Evolutionary conservation across 2,113 vertebrate genomes (phyloP).

Genomic region (Triplophysa rosa): DNA sequence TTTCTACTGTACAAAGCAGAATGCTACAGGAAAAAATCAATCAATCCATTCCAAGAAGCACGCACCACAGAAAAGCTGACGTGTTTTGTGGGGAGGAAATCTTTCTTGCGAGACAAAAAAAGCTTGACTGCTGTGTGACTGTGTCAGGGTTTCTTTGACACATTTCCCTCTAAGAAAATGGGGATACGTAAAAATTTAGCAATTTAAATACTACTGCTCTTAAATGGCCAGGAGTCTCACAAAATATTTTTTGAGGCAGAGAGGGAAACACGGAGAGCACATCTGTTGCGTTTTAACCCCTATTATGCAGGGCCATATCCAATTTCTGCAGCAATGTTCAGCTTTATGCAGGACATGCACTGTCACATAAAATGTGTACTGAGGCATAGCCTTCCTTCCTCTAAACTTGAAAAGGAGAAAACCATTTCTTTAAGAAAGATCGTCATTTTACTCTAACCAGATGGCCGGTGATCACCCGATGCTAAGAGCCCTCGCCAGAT

Average conservation of each 20-base stretch:
- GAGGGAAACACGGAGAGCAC: not conserved
- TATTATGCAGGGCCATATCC: not conserved
- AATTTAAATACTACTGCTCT: not conserved
- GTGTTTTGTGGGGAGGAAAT: not conserved
- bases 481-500: too few relatives aligned
- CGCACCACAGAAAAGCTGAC: not conserved
- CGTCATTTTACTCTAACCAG: not conserved
- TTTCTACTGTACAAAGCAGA: not conserved
- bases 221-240: not conserved
- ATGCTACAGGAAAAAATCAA: not conserved
- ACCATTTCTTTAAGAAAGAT: too few relatives aligned
- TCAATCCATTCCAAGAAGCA: not conserved
- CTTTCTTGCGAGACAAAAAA: not conserved
- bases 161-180: not conserved
- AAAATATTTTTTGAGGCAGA: not conserved
- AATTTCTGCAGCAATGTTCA: not conserved
- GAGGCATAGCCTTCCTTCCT: not conserved
- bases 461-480: not conserved
- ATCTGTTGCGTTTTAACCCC: slow-evolving; percentile 2
- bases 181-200: not conserved
- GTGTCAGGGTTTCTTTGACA: not conserved
- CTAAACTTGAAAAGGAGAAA: not conserved
- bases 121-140: too few relatives aligned
- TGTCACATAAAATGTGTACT: not conserved
- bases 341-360: not conserved